Conservation (phyloP, 2,888 invertebrate species). For the Athalia circularis region DNA sequence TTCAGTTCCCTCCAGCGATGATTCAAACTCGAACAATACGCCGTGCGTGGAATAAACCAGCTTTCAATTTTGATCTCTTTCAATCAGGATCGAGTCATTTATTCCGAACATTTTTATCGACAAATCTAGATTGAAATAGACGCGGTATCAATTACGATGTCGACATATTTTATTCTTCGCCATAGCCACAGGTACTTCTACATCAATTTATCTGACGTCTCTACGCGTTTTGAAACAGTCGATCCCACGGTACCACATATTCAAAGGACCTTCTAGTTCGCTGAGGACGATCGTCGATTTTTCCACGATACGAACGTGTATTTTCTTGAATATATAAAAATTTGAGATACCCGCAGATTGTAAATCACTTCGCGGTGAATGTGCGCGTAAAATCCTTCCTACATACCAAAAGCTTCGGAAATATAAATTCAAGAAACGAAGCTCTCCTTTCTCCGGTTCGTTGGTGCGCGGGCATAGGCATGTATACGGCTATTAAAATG, state of each 20-base stretch:
- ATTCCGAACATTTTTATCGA: conserved; percentile 42
- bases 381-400: too few species aligned
- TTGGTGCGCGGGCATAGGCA: not conserved
- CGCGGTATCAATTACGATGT: conserved; percentile 48
- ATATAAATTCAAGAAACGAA: conserved; percentile 25
- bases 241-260: conserved; percentile 13
- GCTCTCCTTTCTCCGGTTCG: not conserved
- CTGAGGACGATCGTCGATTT: too few species aligned
- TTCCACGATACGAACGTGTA: too few species aligned
- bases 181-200: not conserved
- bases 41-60: conserved; percentile 16
- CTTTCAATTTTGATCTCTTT: conserved; percentile 47
- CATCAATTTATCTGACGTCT: not conserved
- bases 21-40: conserved; percentile 3
- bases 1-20: too few species aligned
- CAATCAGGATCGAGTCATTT: conserved; percentile 43
- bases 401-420: not conserved
- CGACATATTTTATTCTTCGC: conserved; percentile 19
- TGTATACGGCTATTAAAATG: conserved; percentile 32
- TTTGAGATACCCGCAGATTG: too few species aligned
- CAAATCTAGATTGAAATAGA: conserved; percentile 48
- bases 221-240: not conserved
- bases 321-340: too few species aligned
- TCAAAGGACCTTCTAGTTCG: not conserved
- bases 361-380: too few species aligned